Evolutionary conservation across 2,888 invertebrate genomes (phyloP).

Genomic region (Lordiphosa andalusiaca): DNA sequence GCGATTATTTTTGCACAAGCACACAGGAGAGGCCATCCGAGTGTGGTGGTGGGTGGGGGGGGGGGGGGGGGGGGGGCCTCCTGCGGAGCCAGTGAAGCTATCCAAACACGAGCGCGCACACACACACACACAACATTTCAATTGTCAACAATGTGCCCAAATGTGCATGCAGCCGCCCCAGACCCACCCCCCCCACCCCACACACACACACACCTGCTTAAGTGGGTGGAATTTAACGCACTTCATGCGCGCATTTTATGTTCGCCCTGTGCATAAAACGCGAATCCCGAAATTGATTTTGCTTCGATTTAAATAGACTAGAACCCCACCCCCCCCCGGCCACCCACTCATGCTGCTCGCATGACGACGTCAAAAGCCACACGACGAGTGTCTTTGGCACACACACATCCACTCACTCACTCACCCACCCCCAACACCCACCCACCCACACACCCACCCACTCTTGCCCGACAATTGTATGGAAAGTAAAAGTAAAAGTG

Average conservation of each 20-base stretch:
- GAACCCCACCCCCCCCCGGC: no score
- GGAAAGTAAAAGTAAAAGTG: slow-evolving; percentile 61
- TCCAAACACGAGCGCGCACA: slow-evolving; percentile 47
- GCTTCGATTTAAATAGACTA: slow-evolving; percentile 69
- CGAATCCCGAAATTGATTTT: slow-evolving; percentile 69
- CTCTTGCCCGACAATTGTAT: slow-evolving; percentile 53
- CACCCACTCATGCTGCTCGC: slow-evolving; percentile 4
- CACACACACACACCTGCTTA: neutral
- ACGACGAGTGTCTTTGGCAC: slow-evolving; percentile 46
- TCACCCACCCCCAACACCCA: slow-evolving; percentile 18
- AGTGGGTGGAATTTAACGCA: slow-evolving; percentile 37
- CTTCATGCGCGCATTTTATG: slow-evolving; percentile 67
- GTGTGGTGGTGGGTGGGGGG: no score
- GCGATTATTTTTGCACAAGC: slow-evolving; percentile 65
- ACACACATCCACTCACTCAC: slow-evolving; percentile 14
- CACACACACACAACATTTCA: slow-evolving; percentile 54
- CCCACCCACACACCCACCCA: slow-evolving; percentile 1
- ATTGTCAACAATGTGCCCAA: slow-evolving; percentile 60
- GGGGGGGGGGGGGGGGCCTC: slow-evolving; percentile 14
- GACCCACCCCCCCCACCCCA: slow-evolving; percentile 2
- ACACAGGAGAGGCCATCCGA: slow-evolving; percentile 12
- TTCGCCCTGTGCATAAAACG: slow-evolving; percentile 64
- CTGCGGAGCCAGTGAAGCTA: slow-evolving; percentile 4
- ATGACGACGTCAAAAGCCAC: slow-evolving; percentile 34
- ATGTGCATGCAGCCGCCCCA: slow-evolving; percentile 54